phyloP scores from a whole-genome alignment of 2,113 vertebrate species.

The Hyperopisus bebe region DNA sequence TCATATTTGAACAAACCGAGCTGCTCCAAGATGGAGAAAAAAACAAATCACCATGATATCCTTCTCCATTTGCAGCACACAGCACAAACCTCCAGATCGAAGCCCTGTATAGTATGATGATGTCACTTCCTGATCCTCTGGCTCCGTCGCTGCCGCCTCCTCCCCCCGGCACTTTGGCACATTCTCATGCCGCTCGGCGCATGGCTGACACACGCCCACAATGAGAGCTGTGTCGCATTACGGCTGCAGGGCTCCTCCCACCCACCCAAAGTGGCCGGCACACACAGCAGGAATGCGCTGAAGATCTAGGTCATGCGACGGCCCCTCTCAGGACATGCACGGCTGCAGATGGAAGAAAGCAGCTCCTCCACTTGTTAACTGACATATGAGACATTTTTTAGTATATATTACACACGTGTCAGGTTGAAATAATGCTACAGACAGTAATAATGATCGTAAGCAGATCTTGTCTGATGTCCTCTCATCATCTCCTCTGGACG shows the following conservation, averaged over 20 bases:
- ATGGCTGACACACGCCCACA: neutral
- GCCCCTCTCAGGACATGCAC: neutral
- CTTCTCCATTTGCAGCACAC: neutral
- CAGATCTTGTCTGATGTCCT: conserved; percentile 15
- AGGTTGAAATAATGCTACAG: conserved; percentile 23
- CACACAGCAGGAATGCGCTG: neutral
- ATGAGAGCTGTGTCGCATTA: neutral
- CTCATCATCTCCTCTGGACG: conserved; percentile 23
- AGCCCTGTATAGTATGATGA: neutral
- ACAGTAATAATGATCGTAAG: conserved; percentile 18
- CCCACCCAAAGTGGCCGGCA: neutral
- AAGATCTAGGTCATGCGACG: neutral
- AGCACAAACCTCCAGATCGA: neutral
- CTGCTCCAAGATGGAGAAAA: neutral
- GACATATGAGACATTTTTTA: neutral
- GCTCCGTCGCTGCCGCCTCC: neutral
- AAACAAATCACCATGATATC: neutral
- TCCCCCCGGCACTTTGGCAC: neutral
- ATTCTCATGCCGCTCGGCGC: neutral
- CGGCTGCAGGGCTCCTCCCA: neutral
- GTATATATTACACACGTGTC: neutral
- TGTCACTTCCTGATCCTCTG: neutral
- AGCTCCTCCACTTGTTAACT: neutral
- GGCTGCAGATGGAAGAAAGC: neutral
- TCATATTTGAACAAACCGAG: neutral